Base-by-base conservation (phyloP, 2,888 invertebrate genomes). In the Branchellion lobata region DNA sequence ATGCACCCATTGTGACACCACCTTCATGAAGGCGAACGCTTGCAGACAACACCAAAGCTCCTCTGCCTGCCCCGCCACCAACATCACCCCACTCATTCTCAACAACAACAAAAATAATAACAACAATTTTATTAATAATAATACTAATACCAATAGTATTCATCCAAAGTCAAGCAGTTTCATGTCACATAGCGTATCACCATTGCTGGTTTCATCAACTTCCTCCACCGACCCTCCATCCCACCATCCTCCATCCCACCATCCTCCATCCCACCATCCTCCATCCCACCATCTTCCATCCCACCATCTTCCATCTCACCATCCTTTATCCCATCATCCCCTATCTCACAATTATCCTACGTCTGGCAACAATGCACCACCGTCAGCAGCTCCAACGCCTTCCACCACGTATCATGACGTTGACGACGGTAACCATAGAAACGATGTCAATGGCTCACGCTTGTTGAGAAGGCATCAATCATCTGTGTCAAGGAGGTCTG, bases 1-100 rank as follows among this genome's bases (percentile, higher is more conserved):
- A 47, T 80, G 80, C n/a, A 80, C 78, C 1, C 78, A 80, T 57
- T 80, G 80, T 65, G 73, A 78, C 24, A 24, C 29, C 31, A 80
- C 80, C 14, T 80, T 80, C 78, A 71, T 65, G 73, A 80, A 78
- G 78, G 80, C 80, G 0, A 80, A 78, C 73, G 21, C 57, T 11
- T 80, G 80, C 51, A 47, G 80, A 11, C 73, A 80, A 57, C 80
- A 80, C 68, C 80, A 80, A 57, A 24, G 72, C 29, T 76, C 68
- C 29, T 57, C 57, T 33, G 78, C 72, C 34, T 72, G 79, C 24
- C 40, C 80, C 14, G 51, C 51, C 75, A 34, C 14, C 69, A 69
- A 65, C 8, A 21, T 21, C 65, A 29, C 29, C 21, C 24, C 65
- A n/a, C 29, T 65, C 65, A 65, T 11, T 21, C 24, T n/a, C n/a